phyloP scores from a whole-genome alignment of 2,888 invertebrate species.

The Limenitis camilla region DNA sequence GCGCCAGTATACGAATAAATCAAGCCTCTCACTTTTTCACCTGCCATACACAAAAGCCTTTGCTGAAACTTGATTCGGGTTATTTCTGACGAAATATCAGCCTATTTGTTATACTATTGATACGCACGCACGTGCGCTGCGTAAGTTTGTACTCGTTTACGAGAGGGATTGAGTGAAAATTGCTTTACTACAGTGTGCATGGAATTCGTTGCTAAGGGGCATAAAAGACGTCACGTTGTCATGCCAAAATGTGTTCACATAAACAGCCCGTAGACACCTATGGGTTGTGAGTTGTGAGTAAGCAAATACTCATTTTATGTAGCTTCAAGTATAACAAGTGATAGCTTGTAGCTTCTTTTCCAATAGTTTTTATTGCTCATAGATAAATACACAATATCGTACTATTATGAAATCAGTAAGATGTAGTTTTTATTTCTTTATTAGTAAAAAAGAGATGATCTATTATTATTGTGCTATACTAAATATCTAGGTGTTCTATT shows the following conservation, averaged over 20 bases:
- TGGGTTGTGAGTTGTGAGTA: not conserved
- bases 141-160: constrained; percentile 72
- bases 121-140: constrained; percentile 67
- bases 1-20: constrained; percentile 69
- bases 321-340: too few relatives aligned
- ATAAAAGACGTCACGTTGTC: constrained; percentile 1
- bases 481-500: too few relatives aligned
- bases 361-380: too few relatives aligned
- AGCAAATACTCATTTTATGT: not conserved
- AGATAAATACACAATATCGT: too few relatives aligned
- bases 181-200: constrained; percentile 66
- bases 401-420: too few relatives aligned
- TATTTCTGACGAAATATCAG: constrained; percentile 74
- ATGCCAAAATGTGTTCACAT: constrained; percentile 26
- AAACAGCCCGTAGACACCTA: not conserved
- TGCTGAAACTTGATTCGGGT: constrained; percentile 73
- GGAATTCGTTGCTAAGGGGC: constrained; percentile 57
- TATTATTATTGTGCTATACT: too few relatives aligned
- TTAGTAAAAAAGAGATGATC: too few relatives aligned
- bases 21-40: constrained; percentile 73
- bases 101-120: constrained; percentile 75
- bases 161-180: constrained; percentile 70
- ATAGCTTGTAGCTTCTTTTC: too few relatives aligned
- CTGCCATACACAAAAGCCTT: constrained; percentile 74
- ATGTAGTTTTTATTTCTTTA: too few relatives aligned